Evolutionary conservation across 2,888 invertebrate species (phyloP).

Genomic region (Nymphalis c-album): DNA sequence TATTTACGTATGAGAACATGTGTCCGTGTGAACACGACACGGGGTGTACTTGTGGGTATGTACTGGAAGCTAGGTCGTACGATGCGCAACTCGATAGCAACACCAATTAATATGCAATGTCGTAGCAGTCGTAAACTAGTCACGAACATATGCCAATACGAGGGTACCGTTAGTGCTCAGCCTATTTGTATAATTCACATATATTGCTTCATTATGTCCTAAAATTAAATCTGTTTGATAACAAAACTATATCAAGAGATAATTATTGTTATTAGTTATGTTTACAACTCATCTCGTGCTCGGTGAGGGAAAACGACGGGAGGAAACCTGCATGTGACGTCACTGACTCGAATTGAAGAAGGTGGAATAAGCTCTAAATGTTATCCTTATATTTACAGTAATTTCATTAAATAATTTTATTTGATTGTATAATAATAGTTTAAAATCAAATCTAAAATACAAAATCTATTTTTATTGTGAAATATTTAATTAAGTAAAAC

Average conservation of each 20-base stretch:
- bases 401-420: no score
- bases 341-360: no score
- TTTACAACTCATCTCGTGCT: no score
- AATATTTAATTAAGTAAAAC: no score
- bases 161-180: slow-evolving; percentile 71
- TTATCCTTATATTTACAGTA: no score
- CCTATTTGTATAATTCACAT: slow-evolving; percentile 76
- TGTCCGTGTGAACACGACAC: slow-evolving; percentile 28
- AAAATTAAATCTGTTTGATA: slow-evolving; percentile 32
- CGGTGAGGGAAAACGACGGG: no score
- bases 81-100: slow-evolving; percentile 73
- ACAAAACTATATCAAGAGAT: slow-evolving; percentile 14
- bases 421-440: no score
- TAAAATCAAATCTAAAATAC: no score
- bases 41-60: slow-evolving; percentile 41
- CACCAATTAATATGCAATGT: slow-evolving; percentile 81
- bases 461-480: no score
- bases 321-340: no score
- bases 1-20: slow-evolving; percentile 6
- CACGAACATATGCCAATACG: slow-evolving; percentile 81
- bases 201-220: slow-evolving; percentile 52
- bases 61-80: slow-evolving; percentile 68
- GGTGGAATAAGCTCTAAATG: no score
- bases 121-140: slow-evolving; percentile 78
- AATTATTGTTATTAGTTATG: no score